These are phyloP conservation scores for Pogonomyrmex barbatus DNA, from an alignment of 1,140 invertebrate genomes.

Conservation along the genomic window DNA sequence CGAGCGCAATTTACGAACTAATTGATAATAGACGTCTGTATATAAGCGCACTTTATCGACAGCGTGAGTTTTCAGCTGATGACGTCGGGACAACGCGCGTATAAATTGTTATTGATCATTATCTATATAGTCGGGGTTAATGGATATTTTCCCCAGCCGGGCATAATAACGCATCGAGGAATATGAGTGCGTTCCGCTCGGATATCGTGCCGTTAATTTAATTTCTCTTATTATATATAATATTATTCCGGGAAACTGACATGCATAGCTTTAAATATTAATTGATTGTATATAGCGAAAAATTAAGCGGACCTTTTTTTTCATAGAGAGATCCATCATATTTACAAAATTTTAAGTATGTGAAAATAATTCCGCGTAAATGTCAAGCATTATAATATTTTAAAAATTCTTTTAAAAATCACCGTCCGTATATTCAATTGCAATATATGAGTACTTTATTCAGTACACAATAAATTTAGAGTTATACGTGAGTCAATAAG, in stretches of 20 bases:
- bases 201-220: constrained; percentile 53
- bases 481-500: too few species aligned
- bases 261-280: constrained; percentile 38
- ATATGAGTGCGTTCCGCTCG: constrained; percentile 23
- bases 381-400: neutral
- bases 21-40: constrained; percentile 50
- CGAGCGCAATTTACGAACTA: constrained; percentile 45
- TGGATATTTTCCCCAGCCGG: constrained; percentile 56
- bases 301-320: constrained; percentile 8
- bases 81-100: constrained; percentile 42
- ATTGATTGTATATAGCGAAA: constrained; percentile 10
- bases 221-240: constrained; percentile 34
- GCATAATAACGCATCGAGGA: constrained; percentile 42
- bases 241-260: constrained; percentile 35
- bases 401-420: neutral
- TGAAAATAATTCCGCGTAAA: neutral
- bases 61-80: constrained; percentile 56
- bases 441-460: neutral
- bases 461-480: neutral
- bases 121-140: constrained; percentile 54
- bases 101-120: constrained; percentile 63
- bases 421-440: neutral
- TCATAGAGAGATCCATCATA: neutral
- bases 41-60: constrained; percentile 55
- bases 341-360: neutral